A percentile compares a stretch with the other conserved stretches of the same genome.
phyloP scores from a whole-genome alignment of 2,113 vertebrate species.

The Jacana jacana region DNA sequence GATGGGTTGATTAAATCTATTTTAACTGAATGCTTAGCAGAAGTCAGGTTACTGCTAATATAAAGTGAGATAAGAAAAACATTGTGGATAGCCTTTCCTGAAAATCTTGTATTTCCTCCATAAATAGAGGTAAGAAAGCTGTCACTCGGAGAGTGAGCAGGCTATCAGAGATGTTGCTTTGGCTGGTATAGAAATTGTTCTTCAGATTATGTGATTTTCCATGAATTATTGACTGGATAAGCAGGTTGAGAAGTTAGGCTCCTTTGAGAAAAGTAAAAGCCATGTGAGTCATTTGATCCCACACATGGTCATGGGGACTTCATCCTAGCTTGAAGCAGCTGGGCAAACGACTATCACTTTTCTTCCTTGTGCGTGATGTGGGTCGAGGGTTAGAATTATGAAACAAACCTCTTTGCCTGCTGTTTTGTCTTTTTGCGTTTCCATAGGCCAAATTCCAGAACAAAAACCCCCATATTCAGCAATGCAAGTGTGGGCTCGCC shows the following conservation, averaged over 20 bases:
- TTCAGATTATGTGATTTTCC: background rate
- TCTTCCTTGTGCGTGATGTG: background rate
- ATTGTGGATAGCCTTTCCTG: background rate
- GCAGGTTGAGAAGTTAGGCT: background rate
- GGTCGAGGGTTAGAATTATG: background rate
- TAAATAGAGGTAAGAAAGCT: background rate
- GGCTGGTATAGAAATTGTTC: background rate
- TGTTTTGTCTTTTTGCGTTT: background rate
- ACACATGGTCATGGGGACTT: background rate
- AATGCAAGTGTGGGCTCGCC: background rate
- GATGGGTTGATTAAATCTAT: background rate
- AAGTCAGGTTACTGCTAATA: background rate
- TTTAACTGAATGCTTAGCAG: background rate
- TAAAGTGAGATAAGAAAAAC: background rate
- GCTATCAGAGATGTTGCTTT: background rate
- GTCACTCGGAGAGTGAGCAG: background rate
- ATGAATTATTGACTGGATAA: background rate
- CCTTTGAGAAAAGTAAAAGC: background rate
- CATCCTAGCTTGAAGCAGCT: background rate
- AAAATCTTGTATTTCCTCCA: background rate
- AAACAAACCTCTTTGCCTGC: background rate
- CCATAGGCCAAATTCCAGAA: background rate
- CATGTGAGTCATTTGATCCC: background rate
- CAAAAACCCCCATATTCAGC: background rate
- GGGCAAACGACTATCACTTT: background rate